Percentiles rank a stretch among this genome's conserved stretches.
Evolutionary conservation across 2,797 vertebrate genomes (phyloP).

Genomic region (Enteromius paludinosus): DNA sequence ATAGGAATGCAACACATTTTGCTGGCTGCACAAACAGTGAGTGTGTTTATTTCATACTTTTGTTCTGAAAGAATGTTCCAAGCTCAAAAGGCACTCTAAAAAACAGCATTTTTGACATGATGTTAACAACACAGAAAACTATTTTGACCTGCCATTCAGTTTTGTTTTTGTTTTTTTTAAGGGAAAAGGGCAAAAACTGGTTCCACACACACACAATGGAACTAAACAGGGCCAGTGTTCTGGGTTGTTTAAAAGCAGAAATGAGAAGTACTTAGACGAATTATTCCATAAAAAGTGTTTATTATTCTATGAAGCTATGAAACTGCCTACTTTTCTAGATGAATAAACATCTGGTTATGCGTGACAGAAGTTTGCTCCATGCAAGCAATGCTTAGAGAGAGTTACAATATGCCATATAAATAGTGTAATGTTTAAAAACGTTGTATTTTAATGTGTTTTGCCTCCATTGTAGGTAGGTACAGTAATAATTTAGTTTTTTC

Average conservation of each 20-base stretch:
- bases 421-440: background rate
- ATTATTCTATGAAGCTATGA: slow-evolving; percentile 16
- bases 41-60: slow-evolving; percentile 20
- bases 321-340: slow-evolving; percentile 5
- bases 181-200: background rate
- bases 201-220: background rate
- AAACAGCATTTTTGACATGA: background rate
- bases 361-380: slow-evolving; percentile 1
- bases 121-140: slow-evolving; percentile 7
- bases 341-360: slow-evolving; percentile 34
- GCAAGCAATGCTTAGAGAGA: slow-evolving; percentile 1
- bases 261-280: slow-evolving; percentile 10
- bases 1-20: slow-evolving; percentile 7
- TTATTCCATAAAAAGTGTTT: slow-evolving; percentile 29
- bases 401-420: background rate
- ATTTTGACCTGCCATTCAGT: background rate
- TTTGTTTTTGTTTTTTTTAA: background rate
- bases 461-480: background rate
- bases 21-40: slow-evolving; percentile 17
- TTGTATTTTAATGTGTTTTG: background rate
- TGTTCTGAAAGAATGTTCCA: slow-evolving; percentile 5
- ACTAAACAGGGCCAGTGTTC: slow-evolving; percentile 15
- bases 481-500: background rate
- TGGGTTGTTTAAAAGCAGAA: slow-evolving; percentile 13
- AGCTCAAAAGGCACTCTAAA: background rate